phyloP scores from a whole-genome alignment of 2,113 vertebrate genomes.

The Heterochromis multidens region DNA sequence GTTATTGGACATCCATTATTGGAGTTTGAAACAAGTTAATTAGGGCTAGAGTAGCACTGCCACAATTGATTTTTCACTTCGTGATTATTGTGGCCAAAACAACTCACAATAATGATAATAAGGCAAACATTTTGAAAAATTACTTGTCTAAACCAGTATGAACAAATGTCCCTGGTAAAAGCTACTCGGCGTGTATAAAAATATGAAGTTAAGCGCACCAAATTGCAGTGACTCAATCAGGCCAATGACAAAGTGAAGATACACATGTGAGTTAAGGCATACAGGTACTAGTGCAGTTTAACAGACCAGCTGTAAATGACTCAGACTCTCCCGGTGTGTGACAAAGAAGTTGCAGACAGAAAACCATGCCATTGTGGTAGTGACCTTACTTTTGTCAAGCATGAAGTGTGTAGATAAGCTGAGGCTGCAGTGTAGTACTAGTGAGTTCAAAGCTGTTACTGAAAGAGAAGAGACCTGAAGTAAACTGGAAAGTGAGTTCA shows the following conservation, averaged over 20 bases:
- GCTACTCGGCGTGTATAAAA: background rate
- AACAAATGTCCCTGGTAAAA: background rate
- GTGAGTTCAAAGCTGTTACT: background rate
- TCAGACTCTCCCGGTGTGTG: background rate
- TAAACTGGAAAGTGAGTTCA: background rate
- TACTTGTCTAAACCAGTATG: background rate
- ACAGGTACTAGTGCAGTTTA: background rate
- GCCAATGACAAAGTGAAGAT: background rate
- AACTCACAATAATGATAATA: background rate
- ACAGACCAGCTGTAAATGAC: background rate
- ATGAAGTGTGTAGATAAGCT: background rate
- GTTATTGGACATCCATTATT: background rate
- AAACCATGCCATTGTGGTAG: background rate
- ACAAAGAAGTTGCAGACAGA: background rate
- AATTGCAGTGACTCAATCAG: background rate
- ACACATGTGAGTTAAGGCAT: background rate
- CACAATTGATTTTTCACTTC: background rate
- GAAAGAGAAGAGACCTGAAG: background rate
- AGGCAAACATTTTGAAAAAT: background rate
- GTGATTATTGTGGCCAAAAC: background rate
- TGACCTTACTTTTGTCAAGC: background rate
- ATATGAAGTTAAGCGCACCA: background rate
- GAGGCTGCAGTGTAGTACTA: background rate
- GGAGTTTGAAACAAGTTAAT: slow-evolving; percentile 1
- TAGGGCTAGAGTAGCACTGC: background rate